Percentiles rank a stretch among this genome's conserved stretches.
These are phyloP conservation scores for Petromus typicus DNA, from an alignment of 2,113 vertebrate genomes.

Conservation along the genomic window DNA sequence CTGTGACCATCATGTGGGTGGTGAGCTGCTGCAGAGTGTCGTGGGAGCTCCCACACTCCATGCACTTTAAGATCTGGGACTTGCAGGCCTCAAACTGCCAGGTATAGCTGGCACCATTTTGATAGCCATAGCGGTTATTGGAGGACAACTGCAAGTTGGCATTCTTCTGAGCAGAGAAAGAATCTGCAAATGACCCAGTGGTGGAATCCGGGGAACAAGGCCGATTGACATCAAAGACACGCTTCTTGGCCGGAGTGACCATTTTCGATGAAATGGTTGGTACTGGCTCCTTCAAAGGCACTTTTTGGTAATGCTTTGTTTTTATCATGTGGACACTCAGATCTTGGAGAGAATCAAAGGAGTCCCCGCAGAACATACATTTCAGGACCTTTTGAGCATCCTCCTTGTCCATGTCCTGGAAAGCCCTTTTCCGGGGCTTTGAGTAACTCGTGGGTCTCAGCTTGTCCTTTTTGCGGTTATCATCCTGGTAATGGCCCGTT, in stretches of 20 bases:
- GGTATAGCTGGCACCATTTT: constrained; percentile 98
- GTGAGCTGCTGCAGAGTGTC: constrained; percentile 98
- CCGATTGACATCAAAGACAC: constrained; percentile 94
- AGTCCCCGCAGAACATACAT: constrained; percentile 99
- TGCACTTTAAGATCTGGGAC: constrained; percentile 98
- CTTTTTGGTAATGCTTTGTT: constrained; percentile 99
- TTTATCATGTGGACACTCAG: constrained; percentile 99
- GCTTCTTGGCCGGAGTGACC: constrained; percentile 95
- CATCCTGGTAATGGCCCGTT: constrained; percentile 97
- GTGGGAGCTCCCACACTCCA: constrained; percentile 99
- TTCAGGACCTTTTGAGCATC: constrained; percentile 98
- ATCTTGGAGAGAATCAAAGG: constrained; percentile 98
- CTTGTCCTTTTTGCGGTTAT: constrained; percentile 96
- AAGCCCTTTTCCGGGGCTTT: constrained; percentile 94
- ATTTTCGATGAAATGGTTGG: constrained; percentile 96
- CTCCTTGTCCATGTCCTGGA: constrained; percentile 98
- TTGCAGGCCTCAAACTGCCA: constrained; percentile 99
- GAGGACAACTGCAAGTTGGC: constrained; percentile 88
- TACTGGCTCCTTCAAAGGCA: constrained; percentile 99
- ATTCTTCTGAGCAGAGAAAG: constrained; percentile 90
- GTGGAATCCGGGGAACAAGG: constrained; percentile 98
- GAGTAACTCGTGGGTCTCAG: constrained; percentile 93
- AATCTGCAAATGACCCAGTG: constrained; percentile 92
- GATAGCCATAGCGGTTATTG: constrained; percentile 97
- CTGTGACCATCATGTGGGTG: constrained; percentile 99